A percentile compares a stretch with the other conserved stretches of the same genome.
Conservation (phyloP, 2,888 invertebrate genomes). For the Arenicola marina region DNA sequence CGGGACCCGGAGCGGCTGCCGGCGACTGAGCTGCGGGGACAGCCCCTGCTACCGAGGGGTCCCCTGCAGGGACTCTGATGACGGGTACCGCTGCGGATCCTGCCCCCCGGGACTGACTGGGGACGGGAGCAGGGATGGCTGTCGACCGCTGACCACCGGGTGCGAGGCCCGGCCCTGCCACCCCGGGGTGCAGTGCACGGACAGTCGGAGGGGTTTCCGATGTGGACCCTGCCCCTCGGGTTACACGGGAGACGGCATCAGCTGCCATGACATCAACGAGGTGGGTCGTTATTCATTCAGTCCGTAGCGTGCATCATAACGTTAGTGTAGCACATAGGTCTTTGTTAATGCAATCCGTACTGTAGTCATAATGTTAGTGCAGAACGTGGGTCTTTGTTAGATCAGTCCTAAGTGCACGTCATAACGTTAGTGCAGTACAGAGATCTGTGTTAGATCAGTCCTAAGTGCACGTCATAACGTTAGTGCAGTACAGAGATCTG, state of each 20-base stretch:
- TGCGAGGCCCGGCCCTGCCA: constrained; percentile 49
- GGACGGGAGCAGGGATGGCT: constrained; percentile 24
- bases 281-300: too few species aligned
- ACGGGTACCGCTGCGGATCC: constrained; percentile 30
- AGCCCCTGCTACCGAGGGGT: constrained; percentile 74
- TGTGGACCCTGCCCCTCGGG: constrained; percentile 79
- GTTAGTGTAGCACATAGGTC: too few species aligned
- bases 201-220: constrained; percentile 63
- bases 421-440: too few species aligned
- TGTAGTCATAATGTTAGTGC: too few species aligned
- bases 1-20: constrained; percentile 22
- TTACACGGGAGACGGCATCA: constrained; percentile 72
- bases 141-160: neutral
- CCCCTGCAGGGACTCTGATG: constrained; percentile 44
- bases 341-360: too few species aligned
- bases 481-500: too few species aligned
- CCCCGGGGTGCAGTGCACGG: constrained; percentile 28
- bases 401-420: too few species aligned
- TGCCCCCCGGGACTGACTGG: constrained; percentile 31
- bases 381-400: too few species aligned
- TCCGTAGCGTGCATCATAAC: too few species aligned
- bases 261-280: constrained; percentile 26
- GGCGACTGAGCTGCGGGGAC: constrained; percentile 15
- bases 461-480: too few species aligned
- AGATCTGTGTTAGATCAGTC: too few species aligned